phyloP scores from a whole-genome alignment of 2,888 invertebrate genomes.

The Dryocosmus kuriphilus region DNA sequence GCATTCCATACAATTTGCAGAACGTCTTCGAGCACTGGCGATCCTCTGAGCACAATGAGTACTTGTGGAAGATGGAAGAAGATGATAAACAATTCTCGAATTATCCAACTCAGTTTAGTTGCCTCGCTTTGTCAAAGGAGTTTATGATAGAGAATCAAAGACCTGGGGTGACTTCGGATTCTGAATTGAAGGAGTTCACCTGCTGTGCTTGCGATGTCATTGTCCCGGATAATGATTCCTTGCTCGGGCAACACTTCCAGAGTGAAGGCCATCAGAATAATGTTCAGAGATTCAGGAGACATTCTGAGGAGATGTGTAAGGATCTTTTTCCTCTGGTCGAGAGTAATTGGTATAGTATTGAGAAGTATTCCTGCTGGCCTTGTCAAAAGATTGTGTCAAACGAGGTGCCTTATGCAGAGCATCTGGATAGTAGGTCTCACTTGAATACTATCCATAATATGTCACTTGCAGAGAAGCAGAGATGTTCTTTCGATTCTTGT shows the following conservation, averaged over 20 bases:
- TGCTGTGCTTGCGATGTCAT: conserved; percentile 45
- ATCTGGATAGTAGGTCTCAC: conserved; percentile 52
- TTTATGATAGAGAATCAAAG: conserved; percentile 38
- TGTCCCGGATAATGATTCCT: not conserved
- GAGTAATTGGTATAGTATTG: conserved; percentile 57
- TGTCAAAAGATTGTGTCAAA: conserved; percentile 48
- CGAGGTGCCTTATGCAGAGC: conserved; percentile 58
- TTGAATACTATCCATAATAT: not conserved
- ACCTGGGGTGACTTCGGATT: not conserved
- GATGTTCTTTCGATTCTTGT: conserved; percentile 57
- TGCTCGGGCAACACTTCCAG: not conserved
- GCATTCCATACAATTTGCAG: conserved; percentile 37
- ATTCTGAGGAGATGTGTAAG: conserved; percentile 48
- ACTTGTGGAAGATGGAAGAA: conserved; percentile 29
- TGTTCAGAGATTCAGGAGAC: conserved; percentile 10
- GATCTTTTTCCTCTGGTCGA: conserved; percentile 44
- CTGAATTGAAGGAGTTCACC: conserved; percentile 4
- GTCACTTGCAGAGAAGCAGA: not conserved
- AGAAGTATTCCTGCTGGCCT: conserved; percentile 57
- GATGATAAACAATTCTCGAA: conserved; percentile 11
- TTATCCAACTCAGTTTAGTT: conserved; percentile 11
- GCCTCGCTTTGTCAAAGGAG: conserved; percentile 22
- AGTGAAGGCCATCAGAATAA: conserved; percentile 28
- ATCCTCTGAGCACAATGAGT: conserved; percentile 24
- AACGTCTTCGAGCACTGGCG: conserved; percentile 51